phyloP scores from a whole-genome alignment of 2,113 vertebrate genomes.

The Marmota flaviventris region DNA sequence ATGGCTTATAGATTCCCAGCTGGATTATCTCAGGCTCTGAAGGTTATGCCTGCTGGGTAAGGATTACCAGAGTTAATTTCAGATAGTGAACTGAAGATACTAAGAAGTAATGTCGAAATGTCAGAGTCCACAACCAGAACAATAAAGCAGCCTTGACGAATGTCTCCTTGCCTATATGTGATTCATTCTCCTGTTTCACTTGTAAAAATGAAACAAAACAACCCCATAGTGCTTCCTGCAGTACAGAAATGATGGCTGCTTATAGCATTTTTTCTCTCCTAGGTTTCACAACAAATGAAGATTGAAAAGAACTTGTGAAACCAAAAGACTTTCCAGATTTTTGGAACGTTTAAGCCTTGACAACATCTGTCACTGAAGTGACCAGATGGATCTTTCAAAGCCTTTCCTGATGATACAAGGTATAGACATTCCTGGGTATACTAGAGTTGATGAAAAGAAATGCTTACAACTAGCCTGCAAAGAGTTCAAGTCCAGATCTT shows the following conservation, averaged over 20 bases:
- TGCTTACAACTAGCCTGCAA: background rate
- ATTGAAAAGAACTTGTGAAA: background rate
- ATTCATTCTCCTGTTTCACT: background rate
- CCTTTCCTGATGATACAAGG: background rate
- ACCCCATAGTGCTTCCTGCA: background rate
- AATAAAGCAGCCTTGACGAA: background rate
- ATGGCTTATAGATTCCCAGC: constrained; percentile 46
- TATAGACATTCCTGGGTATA: background rate
- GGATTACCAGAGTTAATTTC: constrained; percentile 72
- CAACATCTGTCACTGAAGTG: background rate
- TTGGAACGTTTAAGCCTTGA: background rate
- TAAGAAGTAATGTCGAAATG: constrained; percentile 51
- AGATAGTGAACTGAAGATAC: constrained; percentile 28
- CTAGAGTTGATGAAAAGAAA: background rate
- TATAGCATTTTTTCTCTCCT: background rate
- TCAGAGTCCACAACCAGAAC: background rate
- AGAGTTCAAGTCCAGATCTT: background rate
- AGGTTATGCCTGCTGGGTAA: constrained; percentile 59
- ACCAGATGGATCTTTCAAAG: background rate
- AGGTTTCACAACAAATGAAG: background rate
- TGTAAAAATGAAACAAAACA: background rate
- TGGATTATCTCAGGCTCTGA: constrained; percentile 44
- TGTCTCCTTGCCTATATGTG: background rate
- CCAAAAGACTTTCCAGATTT: background rate
- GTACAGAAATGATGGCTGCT: background rate